These are phyloP conservation scores for Dolichallabes microphthalmus DNA, from an alignment of 2,113 vertebrate genomes.

Conservation along the genomic window DNA sequence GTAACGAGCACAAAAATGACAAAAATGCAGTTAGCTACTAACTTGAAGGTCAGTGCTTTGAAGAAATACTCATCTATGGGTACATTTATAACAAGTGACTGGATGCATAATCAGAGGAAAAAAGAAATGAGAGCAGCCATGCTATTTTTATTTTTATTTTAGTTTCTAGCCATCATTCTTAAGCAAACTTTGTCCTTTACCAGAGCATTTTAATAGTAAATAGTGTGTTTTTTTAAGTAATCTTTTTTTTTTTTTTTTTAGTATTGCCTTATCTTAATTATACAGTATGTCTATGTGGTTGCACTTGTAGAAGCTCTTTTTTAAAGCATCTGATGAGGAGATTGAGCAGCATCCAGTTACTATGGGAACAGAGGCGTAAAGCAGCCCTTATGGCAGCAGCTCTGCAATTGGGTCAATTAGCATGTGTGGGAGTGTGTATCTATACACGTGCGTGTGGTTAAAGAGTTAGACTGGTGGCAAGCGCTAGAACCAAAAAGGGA, in stretches of 20 bases:
- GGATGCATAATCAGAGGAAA: neutral
- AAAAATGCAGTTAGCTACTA: conserved; percentile 42
- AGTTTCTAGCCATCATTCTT: neutral
- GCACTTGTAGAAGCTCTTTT: conserved; percentile 37
- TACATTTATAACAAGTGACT: neutral
- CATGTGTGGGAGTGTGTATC: conserved; percentile 36
- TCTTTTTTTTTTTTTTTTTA: no score
- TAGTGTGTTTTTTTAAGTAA: neutral
- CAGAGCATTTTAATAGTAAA: neutral
- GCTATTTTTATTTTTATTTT: neutral
- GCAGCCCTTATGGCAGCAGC: conserved; percentile 47
- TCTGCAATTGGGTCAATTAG: conserved; percentile 43
- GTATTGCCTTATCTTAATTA: neutral
- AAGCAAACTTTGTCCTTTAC: neutral
- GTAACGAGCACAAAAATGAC: neutral
- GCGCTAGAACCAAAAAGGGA: neutral
- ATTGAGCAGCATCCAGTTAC: conserved; percentile 53
- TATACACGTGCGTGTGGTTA: conserved; percentile 12
- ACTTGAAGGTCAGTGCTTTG: neutral
- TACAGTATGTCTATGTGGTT: neutral
- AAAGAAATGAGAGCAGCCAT: neutral
- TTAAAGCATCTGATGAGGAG: conserved; percentile 31
- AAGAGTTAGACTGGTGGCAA: conserved; percentile 16
- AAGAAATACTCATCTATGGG: neutral
- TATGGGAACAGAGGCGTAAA: conserved; percentile 53